Evolutionary conservation across 2,888 invertebrate species (phyloP).

Genomic region (Ceratothoa steindachneri): DNA sequence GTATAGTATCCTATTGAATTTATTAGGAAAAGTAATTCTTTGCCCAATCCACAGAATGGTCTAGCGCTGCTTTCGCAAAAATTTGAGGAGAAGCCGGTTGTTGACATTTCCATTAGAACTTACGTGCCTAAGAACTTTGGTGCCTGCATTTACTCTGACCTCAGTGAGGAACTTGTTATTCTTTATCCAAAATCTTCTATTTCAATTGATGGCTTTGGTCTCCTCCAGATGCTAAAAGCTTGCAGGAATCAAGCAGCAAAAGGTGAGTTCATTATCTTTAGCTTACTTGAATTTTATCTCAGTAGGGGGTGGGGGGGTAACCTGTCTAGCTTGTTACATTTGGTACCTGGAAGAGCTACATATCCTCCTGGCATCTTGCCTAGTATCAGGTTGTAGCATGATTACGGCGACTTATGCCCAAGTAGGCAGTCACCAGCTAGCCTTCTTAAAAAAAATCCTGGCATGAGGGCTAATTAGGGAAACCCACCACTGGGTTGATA

Average conservation of each 20-base stretch:
- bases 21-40: neutral
- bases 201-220: conserved; percentile 68
- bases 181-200: conserved; percentile 69
- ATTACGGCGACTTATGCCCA: too few species aligned
- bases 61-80: conserved; percentile 75
- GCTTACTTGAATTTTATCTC: neutral
- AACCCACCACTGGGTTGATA: too few species aligned
- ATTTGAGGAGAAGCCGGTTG: conserved; percentile 74
- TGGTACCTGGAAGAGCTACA: too few species aligned
- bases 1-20: neutral
- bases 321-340: too few species aligned
- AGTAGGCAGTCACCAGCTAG: too few species aligned
- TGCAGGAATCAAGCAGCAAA: conserved; percentile 73
- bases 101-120: conserved; percentile 73
- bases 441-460: neutral
- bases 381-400: too few species aligned
- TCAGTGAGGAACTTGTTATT: conserved; percentile 69
- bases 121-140: conserved; percentile 2
- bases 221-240: conserved; percentile 73
- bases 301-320: neutral
- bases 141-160: conserved; percentile 48
- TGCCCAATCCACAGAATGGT: conserved; percentile 60
- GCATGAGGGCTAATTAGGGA: too few species aligned
- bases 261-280: conserved; percentile 58
- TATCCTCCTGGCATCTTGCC: neutral